Conservation (phyloP, 2,113 vertebrate species). For the Cottus gobio region DNA sequence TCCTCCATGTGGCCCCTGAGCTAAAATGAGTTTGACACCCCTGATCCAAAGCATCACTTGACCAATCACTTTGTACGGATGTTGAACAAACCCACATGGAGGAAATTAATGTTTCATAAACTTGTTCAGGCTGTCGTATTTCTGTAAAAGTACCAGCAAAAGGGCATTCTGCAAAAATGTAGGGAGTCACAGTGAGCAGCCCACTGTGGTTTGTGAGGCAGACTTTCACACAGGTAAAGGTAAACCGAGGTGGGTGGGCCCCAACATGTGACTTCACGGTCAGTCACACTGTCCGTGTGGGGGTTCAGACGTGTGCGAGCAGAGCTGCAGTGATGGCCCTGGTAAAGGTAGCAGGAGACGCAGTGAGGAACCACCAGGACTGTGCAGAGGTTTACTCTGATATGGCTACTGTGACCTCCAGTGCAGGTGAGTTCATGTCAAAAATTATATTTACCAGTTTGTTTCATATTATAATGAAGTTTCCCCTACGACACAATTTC, state of each 20-base stretch:
- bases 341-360: slow-evolving; percentile 65
- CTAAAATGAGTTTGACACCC: no score
- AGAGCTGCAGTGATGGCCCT: slow-evolving; percentile 67
- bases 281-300: slow-evolving; percentile 1
- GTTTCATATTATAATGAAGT: background rate
- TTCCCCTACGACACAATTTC: background rate
- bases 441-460: background rate
- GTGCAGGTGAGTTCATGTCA: slow-evolving; percentile 74
- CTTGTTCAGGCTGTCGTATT: background rate
- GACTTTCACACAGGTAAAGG: slow-evolving; percentile 2
- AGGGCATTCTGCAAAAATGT: background rate
- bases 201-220: background rate
- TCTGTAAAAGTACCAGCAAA: background rate
- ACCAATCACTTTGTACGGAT: background rate
- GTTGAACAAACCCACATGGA: background rate
- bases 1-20: no score
- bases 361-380: slow-evolving; percentile 66
- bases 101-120: background rate
- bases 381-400: slow-evolving; percentile 79
- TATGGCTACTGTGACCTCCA: slow-evolving; percentile 82
- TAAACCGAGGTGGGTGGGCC: slow-evolving; percentile 59
- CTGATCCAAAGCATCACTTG: no score
- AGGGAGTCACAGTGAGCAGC: background rate
- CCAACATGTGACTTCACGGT: slow-evolving; percentile 54
- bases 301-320: slow-evolving; percentile 14